phyloP scores from a whole-genome alignment of 2,113 vertebrate genomes.

The Chascanopsetta lugubris region DNA sequence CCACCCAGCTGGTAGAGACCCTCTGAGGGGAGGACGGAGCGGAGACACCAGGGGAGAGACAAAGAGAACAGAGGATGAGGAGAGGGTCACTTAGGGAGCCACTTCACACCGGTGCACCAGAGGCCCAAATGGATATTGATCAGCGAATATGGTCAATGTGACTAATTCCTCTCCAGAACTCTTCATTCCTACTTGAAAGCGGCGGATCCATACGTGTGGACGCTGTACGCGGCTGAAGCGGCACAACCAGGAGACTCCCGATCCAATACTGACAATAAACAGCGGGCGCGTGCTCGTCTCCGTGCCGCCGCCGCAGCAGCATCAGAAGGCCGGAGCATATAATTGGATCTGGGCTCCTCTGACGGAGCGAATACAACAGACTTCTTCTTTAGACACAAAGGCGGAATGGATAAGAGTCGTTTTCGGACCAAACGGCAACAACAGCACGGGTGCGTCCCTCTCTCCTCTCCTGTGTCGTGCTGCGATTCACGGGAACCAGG shows the following conservation, averaged over 20 bases:
- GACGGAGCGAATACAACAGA: constrained; percentile 11
- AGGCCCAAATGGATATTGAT: constrained; percentile 65
- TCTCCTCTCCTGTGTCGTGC: constrained; percentile 4
- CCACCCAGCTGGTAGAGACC: constrained; percentile 86
- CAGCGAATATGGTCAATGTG: constrained; percentile 44
- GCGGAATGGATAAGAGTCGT: neutral
- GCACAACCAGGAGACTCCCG: constrained; percentile 32
- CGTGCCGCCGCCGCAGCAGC: constrained; percentile 27
- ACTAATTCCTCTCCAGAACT: constrained; percentile 58
- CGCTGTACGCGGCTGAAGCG: constrained; percentile 36
- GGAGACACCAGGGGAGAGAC: neutral
- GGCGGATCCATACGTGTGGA: constrained; percentile 16
- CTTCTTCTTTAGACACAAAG: constrained; percentile 5
- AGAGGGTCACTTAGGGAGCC: constrained; percentile 36
- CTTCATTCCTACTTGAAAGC: constrained; percentile 38
- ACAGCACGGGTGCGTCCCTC: constrained; percentile 11
- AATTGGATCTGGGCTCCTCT: constrained; percentile 32
- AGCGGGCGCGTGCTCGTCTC: constrained; percentile 17
- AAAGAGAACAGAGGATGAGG: neutral
- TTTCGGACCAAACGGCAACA: neutral
- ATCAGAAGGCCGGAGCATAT: constrained; percentile 15
- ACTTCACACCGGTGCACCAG: constrained; percentile 32
- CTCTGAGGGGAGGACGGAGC: constrained; percentile 47
- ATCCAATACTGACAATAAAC: constrained; percentile 40
- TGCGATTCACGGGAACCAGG: constrained; percentile 47